Evolutionary conservation across 2,113 vertebrate species (phyloP).

Genomic region (Lagenorhynchus albirostris): DNA sequence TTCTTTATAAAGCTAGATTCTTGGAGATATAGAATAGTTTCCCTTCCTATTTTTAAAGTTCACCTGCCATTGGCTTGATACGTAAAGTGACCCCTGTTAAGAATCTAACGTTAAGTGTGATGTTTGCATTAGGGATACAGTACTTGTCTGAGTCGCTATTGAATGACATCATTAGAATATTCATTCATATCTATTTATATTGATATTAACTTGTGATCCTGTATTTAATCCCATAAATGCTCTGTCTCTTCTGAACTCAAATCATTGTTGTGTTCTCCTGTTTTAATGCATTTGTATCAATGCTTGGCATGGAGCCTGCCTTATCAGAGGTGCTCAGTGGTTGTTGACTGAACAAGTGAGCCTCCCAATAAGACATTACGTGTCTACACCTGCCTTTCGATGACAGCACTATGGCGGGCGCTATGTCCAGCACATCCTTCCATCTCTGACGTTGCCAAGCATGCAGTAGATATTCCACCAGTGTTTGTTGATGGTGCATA

Average conservation of each 20-base stretch:
- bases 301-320: background rate
- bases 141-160: background rate
- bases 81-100: background rate
- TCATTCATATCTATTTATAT: background rate
- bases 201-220: background rate
- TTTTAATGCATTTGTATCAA: background rate
- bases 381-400: too few species aligned
- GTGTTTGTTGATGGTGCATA: background rate
- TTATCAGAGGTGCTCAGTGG: background rate
- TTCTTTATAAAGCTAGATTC: background rate
- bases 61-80: background rate
- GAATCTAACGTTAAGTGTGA: background rate
- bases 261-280: background rate
- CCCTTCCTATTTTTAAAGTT: background rate
- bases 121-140: background rate
- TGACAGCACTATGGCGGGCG: background rate
- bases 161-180: background rate
- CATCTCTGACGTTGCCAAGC: background rate
- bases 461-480: too few species aligned
- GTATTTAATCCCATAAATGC: background rate
- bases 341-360: background rate
- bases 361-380: too few species aligned
- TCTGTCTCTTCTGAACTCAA: background rate
- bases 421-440: accelerated
- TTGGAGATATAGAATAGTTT: background rate